Evolutionary conservation across 2,888 invertebrate species (phyloP), one percentile per base, ranked within the genome.

Genomic region (Herminia tarsipennalis): DNA sequence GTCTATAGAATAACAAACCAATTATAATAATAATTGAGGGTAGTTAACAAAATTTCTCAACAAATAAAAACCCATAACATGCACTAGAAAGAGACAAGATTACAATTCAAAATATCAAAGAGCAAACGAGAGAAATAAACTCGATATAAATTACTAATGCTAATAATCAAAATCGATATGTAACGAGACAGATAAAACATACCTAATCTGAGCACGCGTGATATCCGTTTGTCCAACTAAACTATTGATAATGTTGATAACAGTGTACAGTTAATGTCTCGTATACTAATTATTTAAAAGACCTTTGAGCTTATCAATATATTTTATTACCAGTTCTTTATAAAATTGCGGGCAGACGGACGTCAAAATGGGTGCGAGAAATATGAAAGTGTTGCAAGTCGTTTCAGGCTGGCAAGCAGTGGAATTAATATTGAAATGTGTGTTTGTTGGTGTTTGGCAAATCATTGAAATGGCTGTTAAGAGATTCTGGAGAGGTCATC

Each of bases 351-450:
- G n/a, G n/a, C n/a, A n/a, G n/a, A 6, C 6, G 21, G 8, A 21
- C 9, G 17, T 12, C 5, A 66, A 30, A 25, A 89, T 89, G 89
- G 73, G 86, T 69, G 79, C 66, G 33, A 75, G 66, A 52, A 70
- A 66, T 5, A 14, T 45, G 39, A 78, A 81, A 56, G 79, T 86
- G 17, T 67, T 91, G 21, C 66, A 83, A 70, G 60, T 78, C n/a
- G 77, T 89, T 0, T 72, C 81, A 0, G 90, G 91, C 0, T 86
- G 88, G 86, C 73, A 77, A 16, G 87, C 90, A 0, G 78, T 88
- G 6, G 83, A 86, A 42, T 66, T 89, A 45, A 66, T 88, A 12
- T 27, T 86, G 0, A 79, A 81, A 53, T 86, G 86, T 57, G 44
- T 86, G 18, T 74, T 86, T 40, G 27, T 88, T 6, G 90, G 91